Base-by-base conservation (phyloP, 2,797 vertebrate species). In the Somateria mollissima region DNA sequence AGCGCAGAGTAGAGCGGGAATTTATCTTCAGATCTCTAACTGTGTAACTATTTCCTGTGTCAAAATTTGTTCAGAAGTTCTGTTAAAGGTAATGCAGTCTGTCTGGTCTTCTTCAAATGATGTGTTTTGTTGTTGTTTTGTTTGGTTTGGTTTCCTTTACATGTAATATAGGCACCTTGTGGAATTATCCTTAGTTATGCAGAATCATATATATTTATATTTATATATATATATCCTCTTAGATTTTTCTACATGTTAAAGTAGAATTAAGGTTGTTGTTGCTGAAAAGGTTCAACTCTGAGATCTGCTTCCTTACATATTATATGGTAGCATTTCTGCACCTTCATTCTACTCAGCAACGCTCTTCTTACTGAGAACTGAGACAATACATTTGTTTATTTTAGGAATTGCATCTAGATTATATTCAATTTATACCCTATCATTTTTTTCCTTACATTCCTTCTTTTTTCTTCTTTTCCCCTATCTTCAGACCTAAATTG, bases 231-330 rank as follows among this genome's bases (percentile, higher is more conserved):
- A 61, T 24, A 22, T 76, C 10, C 14, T 87, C 19, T 43, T n/a
- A 37, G 9, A 51, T 87, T 62, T 78, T 53, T 6, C 47, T 43
- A 53, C 0, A 0, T 24, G 2, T 39, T 81, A 70, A 28, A 75
- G 37, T 12, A 15, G 25, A 60, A 53, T 45, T 72, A 67, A 11
- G 1, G 16, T 28, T 15, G 34, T 47, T 34, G 45, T 24, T 82
- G n/a, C 24, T 74, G n/a, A 62, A 74, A 62, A 69, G 2, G 11
- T 65, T 65, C 21, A 64, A 30, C 8, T 73, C 18, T 58, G 13
- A 61, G 6, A 37, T 70, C 21, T 20, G 27, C 28, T 74, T 92
- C 18, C 56, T 58, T 21, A 17, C 53, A 18, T 13, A 32, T 21
- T 39, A 24, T 60, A 32, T 65, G n/a, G 51, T 64, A 65, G 6